A percentile compares a stretch with the other conserved stretches of the same genome.
These are phyloP conservation scores for Gonatopus flavifemur DNA, from an alignment of 1,140 invertebrate genomes.

Conservation along the genomic window DNA sequence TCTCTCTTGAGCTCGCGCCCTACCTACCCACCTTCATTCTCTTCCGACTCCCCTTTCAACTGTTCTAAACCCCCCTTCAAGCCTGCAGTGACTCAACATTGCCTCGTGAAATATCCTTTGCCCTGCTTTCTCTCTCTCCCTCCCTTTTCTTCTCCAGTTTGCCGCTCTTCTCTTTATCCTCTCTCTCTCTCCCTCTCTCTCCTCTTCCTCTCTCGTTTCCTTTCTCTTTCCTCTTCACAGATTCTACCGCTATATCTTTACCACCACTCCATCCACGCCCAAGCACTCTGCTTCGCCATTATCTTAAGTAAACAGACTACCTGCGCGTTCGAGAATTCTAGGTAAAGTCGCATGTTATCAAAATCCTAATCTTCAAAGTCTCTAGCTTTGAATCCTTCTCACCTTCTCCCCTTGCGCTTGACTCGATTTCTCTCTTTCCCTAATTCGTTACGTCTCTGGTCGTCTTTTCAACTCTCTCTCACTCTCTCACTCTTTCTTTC, in stretches of 20 bases:
- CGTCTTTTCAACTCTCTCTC: constrained; percentile 4
- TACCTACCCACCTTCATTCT: constrained; percentile 19
- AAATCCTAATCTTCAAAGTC: too few species aligned
- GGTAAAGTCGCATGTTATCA: constrained; percentile 55
- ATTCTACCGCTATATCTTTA: too few species aligned
- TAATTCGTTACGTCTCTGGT: constrained; percentile 1
- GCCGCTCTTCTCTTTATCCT: too few species aligned
- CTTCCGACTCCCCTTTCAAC: constrained; percentile 14
- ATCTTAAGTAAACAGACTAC: constrained; percentile 56
- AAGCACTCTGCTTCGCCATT: constrained; percentile 43
- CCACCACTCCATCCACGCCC: constrained; percentile 15
- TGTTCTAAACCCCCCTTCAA: constrained; percentile 11
- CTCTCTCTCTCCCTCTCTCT: too few species aligned
- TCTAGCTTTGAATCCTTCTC: constrained; percentile 13
- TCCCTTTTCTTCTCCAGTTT: not conserved
- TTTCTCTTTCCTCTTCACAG: too few species aligned
- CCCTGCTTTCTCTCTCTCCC: constrained; percentile 18
- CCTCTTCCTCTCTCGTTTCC: too few species aligned
- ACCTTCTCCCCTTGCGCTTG: not conserved
- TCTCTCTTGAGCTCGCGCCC: constrained; percentile 5
- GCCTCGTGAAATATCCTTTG: constrained; percentile 38
- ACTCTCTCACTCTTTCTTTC: not conserved
- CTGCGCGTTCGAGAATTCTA: constrained; percentile 41
- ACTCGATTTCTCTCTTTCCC: constrained; percentile 6
- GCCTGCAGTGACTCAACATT: constrained; percentile 26